Evolutionary conservation across 2,888 invertebrate species (phyloP), one percentile per base, ranked within the genome.

Genomic region (Acleris laterana): DNA sequence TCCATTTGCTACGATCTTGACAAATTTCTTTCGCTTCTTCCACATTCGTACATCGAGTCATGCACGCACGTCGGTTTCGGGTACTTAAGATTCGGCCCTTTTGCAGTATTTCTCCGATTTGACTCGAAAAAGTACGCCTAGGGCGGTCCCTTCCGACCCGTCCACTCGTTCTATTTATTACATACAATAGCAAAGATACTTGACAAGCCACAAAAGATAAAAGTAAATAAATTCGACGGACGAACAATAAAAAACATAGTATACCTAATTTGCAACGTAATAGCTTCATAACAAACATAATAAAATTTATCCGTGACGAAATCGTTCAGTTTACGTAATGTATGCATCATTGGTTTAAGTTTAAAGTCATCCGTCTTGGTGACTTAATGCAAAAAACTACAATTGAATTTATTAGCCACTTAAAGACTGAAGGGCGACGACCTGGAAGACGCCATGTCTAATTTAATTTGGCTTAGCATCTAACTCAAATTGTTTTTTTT

Each of bases 331-430:
- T 65, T 52, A 58, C 46, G 28, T 46, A 65, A 44, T 25, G 42
- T 52, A 59, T 52, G 42, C 60, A 55, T 53, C 25, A 55, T 55
- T 51, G 50, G 55, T 60, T 61, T 44, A 50, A 20, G 55, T 60
- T 61, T 44, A 32, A 20, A 49, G 60, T n/a, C 49, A 61, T 65
- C 32, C 49, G 49, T 65, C 60, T 60, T 65, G 11, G 56, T 46
- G 65, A 50, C 42, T 32, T 42, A 65, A 65, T 65, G 60, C 64
- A 61, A 61, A 65, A 65, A 65, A 53, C 13, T 61, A 61, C 50
- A 56, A 65, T 50, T 50, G 28, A 22, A 51, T 49, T 46, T 52
- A 64, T 64, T 25, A 60, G 5, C 11, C 50, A 32, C 55, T 22
- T 28, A 50, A 44, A 25, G 20, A 50, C 20, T 44, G 55, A 65